Percentiles rank a stretch among this genome's conserved stretches.
phyloP scores from a whole-genome alignment of 2,113 vertebrate species.

The Dryoscopus gambensis region DNA sequence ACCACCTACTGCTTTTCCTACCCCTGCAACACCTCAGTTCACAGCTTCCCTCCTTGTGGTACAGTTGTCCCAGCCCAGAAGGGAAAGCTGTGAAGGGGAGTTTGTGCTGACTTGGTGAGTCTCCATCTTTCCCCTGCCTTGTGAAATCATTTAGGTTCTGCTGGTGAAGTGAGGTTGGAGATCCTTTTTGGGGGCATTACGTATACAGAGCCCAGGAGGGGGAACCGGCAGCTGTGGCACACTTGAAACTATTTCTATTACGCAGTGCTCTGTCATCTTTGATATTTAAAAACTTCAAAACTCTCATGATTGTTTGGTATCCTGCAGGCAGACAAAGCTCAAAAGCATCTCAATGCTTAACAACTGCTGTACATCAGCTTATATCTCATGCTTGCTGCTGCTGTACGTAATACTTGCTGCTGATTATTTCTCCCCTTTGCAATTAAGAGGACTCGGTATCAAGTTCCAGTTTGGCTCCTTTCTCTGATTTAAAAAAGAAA shows the following conservation, averaged over 20 bases:
- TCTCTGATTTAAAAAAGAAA: neutral
- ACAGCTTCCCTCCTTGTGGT: neutral
- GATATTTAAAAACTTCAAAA: neutral
- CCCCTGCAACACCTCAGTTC: neutral
- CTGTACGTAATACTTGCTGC: neutral
- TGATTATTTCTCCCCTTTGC: neutral
- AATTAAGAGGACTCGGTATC: neutral
- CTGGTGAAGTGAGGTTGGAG: neutral
- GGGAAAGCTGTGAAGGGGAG: neutral
- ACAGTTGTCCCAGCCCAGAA: neutral
- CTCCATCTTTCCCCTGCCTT: neutral
- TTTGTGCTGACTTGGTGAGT: neutral
- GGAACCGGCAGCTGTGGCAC: neutral
- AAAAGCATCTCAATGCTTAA: neutral
- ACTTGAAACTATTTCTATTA: neutral
- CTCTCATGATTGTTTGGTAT: neutral
- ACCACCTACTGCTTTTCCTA: neutral
- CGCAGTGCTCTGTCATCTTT: neutral
- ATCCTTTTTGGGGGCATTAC: neutral
- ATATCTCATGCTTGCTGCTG: neutral
- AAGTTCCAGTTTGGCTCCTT: neutral
- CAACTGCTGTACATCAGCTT: neutral
- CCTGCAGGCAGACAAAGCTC: neutral
- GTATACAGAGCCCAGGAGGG: neutral
- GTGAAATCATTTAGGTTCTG: neutral